A percentile compares a stretch with the other conserved stretches of the same genome.
phyloP scores from a whole-genome alignment of 2,113 vertebrate species.

The Podarcis cretensis region DNA sequence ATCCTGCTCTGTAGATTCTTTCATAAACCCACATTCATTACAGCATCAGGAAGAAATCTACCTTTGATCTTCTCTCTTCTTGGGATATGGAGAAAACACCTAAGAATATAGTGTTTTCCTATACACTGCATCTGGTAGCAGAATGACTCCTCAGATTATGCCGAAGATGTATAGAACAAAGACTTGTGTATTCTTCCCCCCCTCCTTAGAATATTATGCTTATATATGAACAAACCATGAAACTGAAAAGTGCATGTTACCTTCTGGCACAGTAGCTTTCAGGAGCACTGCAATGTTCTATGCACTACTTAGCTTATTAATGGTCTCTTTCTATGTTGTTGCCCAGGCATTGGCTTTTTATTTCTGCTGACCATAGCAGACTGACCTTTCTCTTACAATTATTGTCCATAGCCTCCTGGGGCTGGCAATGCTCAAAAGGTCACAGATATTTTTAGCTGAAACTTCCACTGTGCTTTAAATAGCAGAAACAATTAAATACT shows the following conservation, averaged over 20 bases:
- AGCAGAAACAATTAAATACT: constrained; percentile 13
- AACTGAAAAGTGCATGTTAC: background rate
- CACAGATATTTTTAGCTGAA: background rate
- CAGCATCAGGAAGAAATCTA: background rate
- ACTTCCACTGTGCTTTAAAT: constrained; percentile 40
- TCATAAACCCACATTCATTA: background rate
- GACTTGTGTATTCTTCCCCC: background rate
- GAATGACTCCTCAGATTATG: background rate
- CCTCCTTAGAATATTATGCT: too few species aligned
- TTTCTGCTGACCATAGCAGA: constrained; percentile 47
- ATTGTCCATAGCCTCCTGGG: background rate
- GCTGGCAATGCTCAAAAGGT: constrained; percentile 8
- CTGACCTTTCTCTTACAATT: constrained; percentile 48
- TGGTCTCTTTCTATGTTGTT: background rate
- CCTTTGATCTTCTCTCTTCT: background rate
- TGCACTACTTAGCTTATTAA: background rate
- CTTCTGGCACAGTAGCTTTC: background rate
- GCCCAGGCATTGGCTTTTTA: constrained; percentile 47
- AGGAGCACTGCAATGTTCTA: background rate
- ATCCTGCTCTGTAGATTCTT: background rate
- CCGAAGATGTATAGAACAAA: background rate
- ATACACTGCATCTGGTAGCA: background rate
- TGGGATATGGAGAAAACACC: background rate
- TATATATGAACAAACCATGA: background rate
- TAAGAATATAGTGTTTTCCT: background rate